Percentiles rank a stretch among this genome's conserved stretches.
These are phyloP conservation scores for Chlorodrepanis virens DNA, from an alignment of 2,113 vertebrate species.

Conservation along the genomic window DNA sequence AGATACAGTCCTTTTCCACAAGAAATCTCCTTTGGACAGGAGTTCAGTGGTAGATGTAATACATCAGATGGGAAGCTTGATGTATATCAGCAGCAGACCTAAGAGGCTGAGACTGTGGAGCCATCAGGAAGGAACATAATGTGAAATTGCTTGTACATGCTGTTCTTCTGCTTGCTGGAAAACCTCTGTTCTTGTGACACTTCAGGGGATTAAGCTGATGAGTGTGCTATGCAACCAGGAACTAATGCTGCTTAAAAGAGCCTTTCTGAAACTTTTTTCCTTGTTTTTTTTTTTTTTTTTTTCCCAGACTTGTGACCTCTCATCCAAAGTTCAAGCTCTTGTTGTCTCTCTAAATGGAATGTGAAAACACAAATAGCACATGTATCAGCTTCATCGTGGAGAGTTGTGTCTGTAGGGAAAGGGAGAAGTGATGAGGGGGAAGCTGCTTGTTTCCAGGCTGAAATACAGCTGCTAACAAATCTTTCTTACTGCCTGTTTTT, in stretches of 20 bases:
- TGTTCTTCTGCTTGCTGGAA: conserved; percentile 26
- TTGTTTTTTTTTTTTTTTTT: too few species aligned
- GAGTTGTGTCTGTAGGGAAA: background rate
- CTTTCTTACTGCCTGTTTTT: background rate
- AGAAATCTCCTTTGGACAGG: background rate
- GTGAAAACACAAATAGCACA: background rate
- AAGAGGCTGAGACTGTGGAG: background rate
- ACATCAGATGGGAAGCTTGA: background rate
- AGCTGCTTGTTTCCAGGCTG: background rate
- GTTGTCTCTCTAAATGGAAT: background rate
- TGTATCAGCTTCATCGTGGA: background rate
- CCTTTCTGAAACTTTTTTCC: background rate
- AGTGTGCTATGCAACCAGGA: conserved; percentile 34
- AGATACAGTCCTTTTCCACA: background rate
- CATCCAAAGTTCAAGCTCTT: background rate
- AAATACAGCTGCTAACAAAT: background rate
- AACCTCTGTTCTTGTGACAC: conserved; percentile 37
- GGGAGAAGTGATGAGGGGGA: background rate
- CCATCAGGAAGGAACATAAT: conserved; percentile 28
- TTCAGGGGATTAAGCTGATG: conserved; percentile 55
- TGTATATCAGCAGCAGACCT: conserved; percentile 1
- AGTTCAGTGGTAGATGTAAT: background rate
- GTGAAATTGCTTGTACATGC: conserved; percentile 28
- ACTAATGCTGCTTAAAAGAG: background rate
- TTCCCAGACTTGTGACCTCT: background rate